Base-by-base conservation (phyloP, 2,888 invertebrate genomes). In the Eucriotettix oculatus region DNA sequence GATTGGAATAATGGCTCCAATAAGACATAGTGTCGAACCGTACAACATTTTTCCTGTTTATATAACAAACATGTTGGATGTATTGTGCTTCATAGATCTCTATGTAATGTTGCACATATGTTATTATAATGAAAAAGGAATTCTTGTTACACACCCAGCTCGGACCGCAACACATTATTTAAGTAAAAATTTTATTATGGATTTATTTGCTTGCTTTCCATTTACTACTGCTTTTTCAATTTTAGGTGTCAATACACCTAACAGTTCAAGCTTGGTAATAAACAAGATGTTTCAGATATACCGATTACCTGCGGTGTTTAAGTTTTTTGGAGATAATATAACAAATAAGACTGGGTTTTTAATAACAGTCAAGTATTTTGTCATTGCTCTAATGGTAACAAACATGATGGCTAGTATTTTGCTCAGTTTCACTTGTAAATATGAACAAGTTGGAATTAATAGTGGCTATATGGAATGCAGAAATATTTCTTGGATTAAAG, bases 21-120 rank as follows among this genome's bases (percentile, higher is more conserved):
- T 53, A 16, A n/a, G n/a, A 11, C 29, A 40, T 9, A 56, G n/a
- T 42, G n/a, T 57, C 12, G 14, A 12, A 17, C 57, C 16, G 52
- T 11, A 57, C 12, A 44, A 43, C 14, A 48, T 44, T 57, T n/a
- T 14, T 11, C 48, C 16, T 17, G 16, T 3, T 5, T 9, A 12
- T 12, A 44, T 52, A 29, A 57, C 42, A 17, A 43, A 11, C 17
- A n/a, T 72, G 42, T 65, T 77, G 56, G 79, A 79, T 68, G 63
- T 68, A 1, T 68, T 78, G 61, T 76, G 77, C 63, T 78, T 77
- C 62, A 55, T 76, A 5, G 79, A 79, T 64, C 66, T 79, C 59
- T 79, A 77, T 65, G 63, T 79, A 57, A 77, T 76, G 75, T 68
- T 78, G 1, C 77, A 78, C 63, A 76, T 79, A 7, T 77, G 77